Percentiles rank a stretch among this genome's conserved stretches.
These are phyloP conservation scores for Melipona beecheii DNA, from an alignment of 2,888 invertebrate species.

Conservation along the genomic window DNA sequence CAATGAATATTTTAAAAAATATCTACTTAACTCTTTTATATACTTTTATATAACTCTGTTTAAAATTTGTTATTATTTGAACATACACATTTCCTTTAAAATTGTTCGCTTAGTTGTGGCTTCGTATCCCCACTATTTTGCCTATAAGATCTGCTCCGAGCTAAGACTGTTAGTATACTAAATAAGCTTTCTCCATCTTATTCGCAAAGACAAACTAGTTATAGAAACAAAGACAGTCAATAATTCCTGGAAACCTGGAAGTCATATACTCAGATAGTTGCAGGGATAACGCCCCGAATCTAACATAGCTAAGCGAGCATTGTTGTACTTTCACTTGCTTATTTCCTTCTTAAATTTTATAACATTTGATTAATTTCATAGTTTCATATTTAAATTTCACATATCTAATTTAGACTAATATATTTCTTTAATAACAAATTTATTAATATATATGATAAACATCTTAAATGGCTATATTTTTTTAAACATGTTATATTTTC, in stretches of 20 bases:
- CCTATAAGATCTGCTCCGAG: no score
- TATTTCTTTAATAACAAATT: neutral
- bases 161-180: no score
- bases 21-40: neutral
- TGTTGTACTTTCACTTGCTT: slow-evolving; percentile 3
- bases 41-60: no score
- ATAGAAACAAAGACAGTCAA: neutral
- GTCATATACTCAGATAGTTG: neutral
- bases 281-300: neutral
- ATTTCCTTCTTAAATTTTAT: neutral
- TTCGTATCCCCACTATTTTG: no score
- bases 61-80: no score
- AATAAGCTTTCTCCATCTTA: no score
- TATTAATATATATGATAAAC: neutral
- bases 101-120: no score
- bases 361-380: neutral
- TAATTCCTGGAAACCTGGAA: neutral
- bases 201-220: neutral
- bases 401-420: neutral
- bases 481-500: neutral
- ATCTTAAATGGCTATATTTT: neutral
- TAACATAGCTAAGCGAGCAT: neutral
- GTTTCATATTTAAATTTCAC: neutral
- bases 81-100: no score
- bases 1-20: neutral